Conservation (phyloP, 2,888 invertebrate genomes). For the Oscheius sp. region DNA sequence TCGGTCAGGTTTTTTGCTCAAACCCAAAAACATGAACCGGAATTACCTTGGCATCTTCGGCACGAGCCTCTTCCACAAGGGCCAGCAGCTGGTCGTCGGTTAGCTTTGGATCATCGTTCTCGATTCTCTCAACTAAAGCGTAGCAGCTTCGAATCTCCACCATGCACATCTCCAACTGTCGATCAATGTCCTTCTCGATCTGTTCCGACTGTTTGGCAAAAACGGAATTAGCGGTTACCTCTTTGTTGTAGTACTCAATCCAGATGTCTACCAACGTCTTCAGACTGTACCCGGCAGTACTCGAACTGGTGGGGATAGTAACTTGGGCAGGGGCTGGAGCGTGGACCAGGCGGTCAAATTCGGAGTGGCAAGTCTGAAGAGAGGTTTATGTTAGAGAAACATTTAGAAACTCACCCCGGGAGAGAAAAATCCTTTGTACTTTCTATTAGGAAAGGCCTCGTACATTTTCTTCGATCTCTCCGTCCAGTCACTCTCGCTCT, state of each 20-base stretch:
- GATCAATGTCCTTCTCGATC: slow-evolving; percentile 36
- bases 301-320: slow-evolving; percentile 3
- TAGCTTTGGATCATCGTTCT: slow-evolving; percentile 5
- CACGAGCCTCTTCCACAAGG: slow-evolving; percentile 30
- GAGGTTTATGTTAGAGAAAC: no score
- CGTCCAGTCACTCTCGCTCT: slow-evolving; percentile 25
- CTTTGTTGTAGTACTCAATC: slow-evolving; percentile 39
- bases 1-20: no score
- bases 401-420: slow-evolving; percentile 34
- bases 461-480: slow-evolving; percentile 41
- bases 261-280: slow-evolving; percentile 47
- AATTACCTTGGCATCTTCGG: slow-evolving; percentile 37
- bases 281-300: slow-evolving; percentile 40
- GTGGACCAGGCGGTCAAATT: slow-evolving; percentile 45
- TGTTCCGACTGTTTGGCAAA: background rate
- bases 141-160: slow-evolving; percentile 28
- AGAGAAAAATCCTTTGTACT: slow-evolving; percentile 37
- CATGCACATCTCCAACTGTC: slow-evolving; percentile 26
- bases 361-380: slow-evolving; percentile 44
- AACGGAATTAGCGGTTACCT: background rate
- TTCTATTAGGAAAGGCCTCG: slow-evolving; percentile 24
- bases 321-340: slow-evolving; percentile 43
- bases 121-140: slow-evolving; percentile 36
- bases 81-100: slow-evolving; percentile 31
- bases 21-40: no score